phyloP scores from a whole-genome alignment of 2,888 invertebrate genomes.

The Homarus gammarus region DNA sequence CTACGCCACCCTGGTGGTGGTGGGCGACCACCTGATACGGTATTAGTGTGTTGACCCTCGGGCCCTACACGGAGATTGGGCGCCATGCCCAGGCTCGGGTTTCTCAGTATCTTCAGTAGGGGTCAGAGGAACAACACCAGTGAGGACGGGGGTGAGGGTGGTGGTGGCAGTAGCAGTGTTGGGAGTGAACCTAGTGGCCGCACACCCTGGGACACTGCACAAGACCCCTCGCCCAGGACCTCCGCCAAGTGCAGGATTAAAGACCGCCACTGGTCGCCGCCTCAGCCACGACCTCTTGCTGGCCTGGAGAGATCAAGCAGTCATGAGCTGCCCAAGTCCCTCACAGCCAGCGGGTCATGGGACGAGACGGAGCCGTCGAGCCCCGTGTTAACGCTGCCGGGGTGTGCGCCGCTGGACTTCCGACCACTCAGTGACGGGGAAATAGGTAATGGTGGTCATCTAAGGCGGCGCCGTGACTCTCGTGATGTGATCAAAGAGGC shows the following conservation, averaged over 20 bases:
- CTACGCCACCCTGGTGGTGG: no score
- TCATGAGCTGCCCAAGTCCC: slow-evolving; percentile 45
- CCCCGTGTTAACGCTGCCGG: slow-evolving; percentile 27
- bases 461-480: slow-evolving; percentile 29
- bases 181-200: background rate
- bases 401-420: background rate
- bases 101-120: slow-evolving; percentile 60
- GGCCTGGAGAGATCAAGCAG: slow-evolving; percentile 37
- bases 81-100: slow-evolving; percentile 63
- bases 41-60: background rate
- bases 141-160: slow-evolving; percentile 16
- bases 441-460: background rate
- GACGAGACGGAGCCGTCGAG: slow-evolving; percentile 59
- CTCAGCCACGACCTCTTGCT: slow-evolving; percentile 47
- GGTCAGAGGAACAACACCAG: slow-evolving; percentile 35
- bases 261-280: slow-evolving; percentile 59
- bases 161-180: slow-evolving; percentile 9
- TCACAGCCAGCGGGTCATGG: slow-evolving; percentile 59
- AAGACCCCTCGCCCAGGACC: background rate
- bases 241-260: slow-evolving; percentile 10
- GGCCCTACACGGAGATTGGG: slow-evolving; percentile 26
- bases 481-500: slow-evolving; percentile 46
- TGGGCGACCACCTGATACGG: background rate
- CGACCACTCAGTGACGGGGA: slow-evolving; percentile 33
- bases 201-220: background rate